A percentile compares a stretch with the other conserved stretches of the same genome.
These are phyloP conservation scores for Sphyrna mokarran DNA, from an alignment of 2,113 vertebrate genomes.

Conservation along the genomic window DNA sequence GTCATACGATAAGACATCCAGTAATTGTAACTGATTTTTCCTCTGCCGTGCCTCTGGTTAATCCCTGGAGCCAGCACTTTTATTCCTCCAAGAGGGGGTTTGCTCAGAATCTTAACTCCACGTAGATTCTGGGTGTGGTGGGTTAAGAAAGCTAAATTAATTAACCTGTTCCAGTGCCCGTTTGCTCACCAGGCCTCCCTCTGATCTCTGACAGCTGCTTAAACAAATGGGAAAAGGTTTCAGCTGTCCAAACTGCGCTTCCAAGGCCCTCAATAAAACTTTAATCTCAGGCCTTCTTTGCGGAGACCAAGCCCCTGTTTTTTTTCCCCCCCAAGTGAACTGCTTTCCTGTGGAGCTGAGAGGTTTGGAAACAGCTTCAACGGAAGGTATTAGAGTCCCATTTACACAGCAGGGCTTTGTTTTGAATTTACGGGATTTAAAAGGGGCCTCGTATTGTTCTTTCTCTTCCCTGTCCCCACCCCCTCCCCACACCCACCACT, in stretches of 20 bases:
- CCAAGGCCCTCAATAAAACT: neutral
- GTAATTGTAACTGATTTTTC: neutral
- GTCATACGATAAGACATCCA: neutral
- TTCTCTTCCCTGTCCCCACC: neutral
- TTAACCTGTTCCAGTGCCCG: no score
- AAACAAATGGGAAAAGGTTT: neutral
- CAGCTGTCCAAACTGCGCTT: conserved; percentile 19
- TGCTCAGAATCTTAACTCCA: neutral
- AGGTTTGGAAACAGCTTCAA: neutral
- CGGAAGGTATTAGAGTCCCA: neutral
- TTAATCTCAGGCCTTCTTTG: neutral
- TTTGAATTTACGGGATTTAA: neutral
- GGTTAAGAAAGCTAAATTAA: no score
- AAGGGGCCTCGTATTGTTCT: neutral
- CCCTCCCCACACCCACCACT: neutral
- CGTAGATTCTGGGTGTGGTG: neutral
- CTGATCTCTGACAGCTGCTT: conserved; percentile 2
- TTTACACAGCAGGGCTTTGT: neutral
- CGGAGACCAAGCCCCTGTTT: neutral
- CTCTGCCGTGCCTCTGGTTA: neutral
- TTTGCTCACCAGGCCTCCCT: neutral
- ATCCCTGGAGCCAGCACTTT: neutral
- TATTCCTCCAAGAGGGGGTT: neutral
- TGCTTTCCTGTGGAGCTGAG: neutral
- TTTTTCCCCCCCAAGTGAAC: neutral